Evolutionary conservation across 1,140 invertebrate species (phyloP).

Genomic region (Chelonus insularis): DNA sequence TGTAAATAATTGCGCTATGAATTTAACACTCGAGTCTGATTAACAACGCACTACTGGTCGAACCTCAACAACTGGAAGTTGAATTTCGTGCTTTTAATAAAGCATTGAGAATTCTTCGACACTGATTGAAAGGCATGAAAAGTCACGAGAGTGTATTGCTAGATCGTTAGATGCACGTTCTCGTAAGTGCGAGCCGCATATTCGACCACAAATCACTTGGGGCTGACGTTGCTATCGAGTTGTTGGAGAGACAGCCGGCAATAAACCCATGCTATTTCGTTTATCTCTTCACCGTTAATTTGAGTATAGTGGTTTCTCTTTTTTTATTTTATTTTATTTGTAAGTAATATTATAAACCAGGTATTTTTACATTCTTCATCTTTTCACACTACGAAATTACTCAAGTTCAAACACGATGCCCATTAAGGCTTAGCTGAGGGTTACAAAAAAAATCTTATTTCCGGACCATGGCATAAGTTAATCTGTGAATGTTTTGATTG

Average conservation of each 20-base stretch:
- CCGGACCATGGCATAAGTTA: constrained; percentile 28
- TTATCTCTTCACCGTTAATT: constrained; percentile 33
- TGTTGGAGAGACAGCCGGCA: constrained; percentile 37
- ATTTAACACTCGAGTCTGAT: not conserved
- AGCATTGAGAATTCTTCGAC: not conserved
- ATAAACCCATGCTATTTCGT: constrained; percentile 35
- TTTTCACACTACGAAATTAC: too few species aligned
- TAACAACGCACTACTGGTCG: constrained; percentile 4
- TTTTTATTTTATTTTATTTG: too few species aligned
- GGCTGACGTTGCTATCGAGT: constrained; percentile 39
- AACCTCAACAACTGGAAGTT: not conserved
- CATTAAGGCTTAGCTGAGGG: too few species aligned
- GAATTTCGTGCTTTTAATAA: constrained; percentile 14
- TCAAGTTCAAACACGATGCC: too few species aligned
- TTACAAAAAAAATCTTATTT: constrained; percentile 21
- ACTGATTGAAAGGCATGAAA: constrained; percentile 49
- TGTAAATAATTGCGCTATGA: constrained; percentile 12
- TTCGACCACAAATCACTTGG: constrained; percentile 45
- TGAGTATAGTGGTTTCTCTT: not conserved
- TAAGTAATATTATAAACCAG: constrained; percentile 7
- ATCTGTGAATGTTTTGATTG: constrained; percentile 32
- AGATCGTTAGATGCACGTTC: constrained; percentile 39
- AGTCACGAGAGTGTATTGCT: constrained; percentile 37
- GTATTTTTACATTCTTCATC: not conserved
- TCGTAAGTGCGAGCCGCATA: not conserved